phyloP scores from a whole-genome alignment of 2,888 invertebrate genomes.

The Macaria notata region DNA sequence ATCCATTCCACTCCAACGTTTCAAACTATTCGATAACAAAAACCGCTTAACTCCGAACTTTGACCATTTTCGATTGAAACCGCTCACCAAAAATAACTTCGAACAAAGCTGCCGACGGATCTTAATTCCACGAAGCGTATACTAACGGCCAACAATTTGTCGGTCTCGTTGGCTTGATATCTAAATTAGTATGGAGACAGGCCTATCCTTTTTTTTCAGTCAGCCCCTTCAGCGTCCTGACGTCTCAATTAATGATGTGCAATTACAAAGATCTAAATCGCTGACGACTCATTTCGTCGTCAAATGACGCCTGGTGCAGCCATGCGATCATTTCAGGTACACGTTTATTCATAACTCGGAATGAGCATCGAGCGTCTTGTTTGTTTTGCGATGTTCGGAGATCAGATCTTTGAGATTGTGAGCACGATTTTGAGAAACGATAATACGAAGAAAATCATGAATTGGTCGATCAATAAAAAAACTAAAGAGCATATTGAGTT shows the following conservation, averaged over 20 bases:
- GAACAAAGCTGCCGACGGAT: slow-evolving; percentile 40
- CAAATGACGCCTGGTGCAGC: slow-evolving; percentile 31
- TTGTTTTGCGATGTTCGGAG: slow-evolving; percentile 8
- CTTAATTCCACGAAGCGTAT: slow-evolving; percentile 66
- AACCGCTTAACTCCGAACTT: slow-evolving; percentile 48
- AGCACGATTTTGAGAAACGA: neutral
- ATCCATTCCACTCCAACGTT: slow-evolving; percentile 39
- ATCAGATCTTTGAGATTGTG: slow-evolving; percentile 3
- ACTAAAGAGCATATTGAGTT: too few relatives aligned
- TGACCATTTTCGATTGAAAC: slow-evolving; percentile 31
- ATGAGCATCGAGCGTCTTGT: slow-evolving; percentile 9
- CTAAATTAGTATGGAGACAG: slow-evolving; percentile 78
- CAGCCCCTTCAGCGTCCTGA: slow-evolving; percentile 56
- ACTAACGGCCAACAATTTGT: slow-evolving; percentile 72
- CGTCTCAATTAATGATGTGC: slow-evolving; percentile 75
- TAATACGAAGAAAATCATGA: neutral
- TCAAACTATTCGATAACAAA: slow-evolving; percentile 56
- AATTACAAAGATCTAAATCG: slow-evolving; percentile 72
- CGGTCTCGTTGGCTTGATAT: slow-evolving; percentile 73
- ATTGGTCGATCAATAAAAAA: too few relatives aligned
- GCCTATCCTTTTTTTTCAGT: slow-evolving; percentile 55
- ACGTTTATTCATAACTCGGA: slow-evolving; percentile 33
- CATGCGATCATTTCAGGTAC: slow-evolving; percentile 33
- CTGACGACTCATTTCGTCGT: slow-evolving; percentile 32
- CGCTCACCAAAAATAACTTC: slow-evolving; percentile 32